Evolutionary conservation across 2,888 invertebrate species (phyloP).

Genomic region (Diploptera punctata): DNA sequence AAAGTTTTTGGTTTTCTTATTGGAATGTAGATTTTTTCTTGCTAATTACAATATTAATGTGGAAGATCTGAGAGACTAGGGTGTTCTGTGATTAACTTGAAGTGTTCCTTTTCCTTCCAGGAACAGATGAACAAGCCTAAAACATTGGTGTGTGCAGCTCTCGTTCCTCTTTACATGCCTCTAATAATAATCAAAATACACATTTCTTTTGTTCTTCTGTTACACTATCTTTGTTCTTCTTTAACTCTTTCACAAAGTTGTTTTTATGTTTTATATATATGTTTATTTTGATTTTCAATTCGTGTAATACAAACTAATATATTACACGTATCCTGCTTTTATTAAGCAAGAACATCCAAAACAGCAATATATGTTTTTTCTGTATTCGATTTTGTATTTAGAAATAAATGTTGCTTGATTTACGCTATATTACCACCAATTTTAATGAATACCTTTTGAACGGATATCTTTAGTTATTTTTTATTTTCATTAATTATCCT

Average conservation of each 20-base stretch:
- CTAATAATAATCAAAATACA: not conserved
- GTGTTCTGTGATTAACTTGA: conserved; percentile 10
- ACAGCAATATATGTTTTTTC: not conserved
- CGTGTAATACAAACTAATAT: conserved; percentile 18
- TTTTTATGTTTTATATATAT: not conserved
- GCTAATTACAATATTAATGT: too few species aligned
- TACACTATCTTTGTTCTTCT: conserved; percentile 19
- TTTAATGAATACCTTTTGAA: too few species aligned
- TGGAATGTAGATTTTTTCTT: too few species aligned
- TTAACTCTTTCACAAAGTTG: conserved; percentile 7
- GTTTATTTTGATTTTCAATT: conserved; percentile 1
- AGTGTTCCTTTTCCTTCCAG: conserved; percentile 34
- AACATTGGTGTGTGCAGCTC: conserved; percentile 9
- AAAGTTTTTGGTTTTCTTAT: too few species aligned
- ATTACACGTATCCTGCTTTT: conserved; percentile 12
- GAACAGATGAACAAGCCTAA: conserved; percentile 25
- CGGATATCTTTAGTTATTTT: too few species aligned
- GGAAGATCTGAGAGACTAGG: not conserved
- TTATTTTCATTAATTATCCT: too few species aligned
- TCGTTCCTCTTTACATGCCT: not conserved
- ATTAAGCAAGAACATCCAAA: not conserved
- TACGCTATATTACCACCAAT: conserved; percentile 5
- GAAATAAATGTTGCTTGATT: conserved; percentile 40
- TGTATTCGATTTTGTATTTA: conserved; percentile 31
- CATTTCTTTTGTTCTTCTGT: conserved; percentile 22